phyloP scores from a whole-genome alignment of 2,113 vertebrate genomes.

The Malaclemys terrapin region DNA sequence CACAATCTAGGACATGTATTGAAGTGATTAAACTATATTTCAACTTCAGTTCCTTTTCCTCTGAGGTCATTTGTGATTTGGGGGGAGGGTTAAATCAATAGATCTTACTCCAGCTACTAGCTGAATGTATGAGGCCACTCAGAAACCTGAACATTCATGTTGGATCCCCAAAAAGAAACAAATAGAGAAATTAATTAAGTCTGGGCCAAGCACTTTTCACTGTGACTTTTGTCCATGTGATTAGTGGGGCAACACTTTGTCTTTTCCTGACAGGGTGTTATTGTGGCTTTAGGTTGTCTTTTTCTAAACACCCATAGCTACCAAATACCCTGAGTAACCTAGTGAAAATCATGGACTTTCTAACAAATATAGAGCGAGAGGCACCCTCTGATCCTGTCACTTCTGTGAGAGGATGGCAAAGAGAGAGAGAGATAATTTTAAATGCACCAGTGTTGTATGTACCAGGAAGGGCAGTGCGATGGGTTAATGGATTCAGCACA shows the following conservation, averaged over 20 bases:
- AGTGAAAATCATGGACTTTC: not conserved
- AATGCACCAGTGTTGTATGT: accelerated
- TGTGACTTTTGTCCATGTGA: conserved; percentile 4
- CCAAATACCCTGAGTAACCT: not conserved
- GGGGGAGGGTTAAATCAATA: not conserved
- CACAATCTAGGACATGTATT: accelerated
- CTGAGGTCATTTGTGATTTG: not conserved
- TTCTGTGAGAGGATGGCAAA: not conserved
- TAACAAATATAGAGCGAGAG: not conserved
- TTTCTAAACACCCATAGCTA: conserved; percentile 3
- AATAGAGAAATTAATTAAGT: conserved; percentile 18
- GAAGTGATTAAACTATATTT: not conserved
- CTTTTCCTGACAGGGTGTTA: conserved; percentile 13
- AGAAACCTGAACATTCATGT: not conserved
- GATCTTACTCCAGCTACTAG: not conserved
- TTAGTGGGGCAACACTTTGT: conserved; percentile 38
- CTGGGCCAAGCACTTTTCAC: conserved; percentile 26
- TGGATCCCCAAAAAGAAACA: not conserved
- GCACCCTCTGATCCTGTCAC: not conserved
- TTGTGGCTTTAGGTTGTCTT: conserved; percentile 23
- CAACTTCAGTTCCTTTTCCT: not conserved
- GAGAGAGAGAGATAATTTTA: not conserved
- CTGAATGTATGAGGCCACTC: not conserved
- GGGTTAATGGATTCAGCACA: not conserved
- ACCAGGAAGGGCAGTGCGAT: not conserved